A percentile compares a stretch with the other conserved stretches of the same genome.
These are phyloP conservation scores for Fissipunctia ypsillon DNA, from an alignment of 2,888 invertebrate genomes.

Conservation along the genomic window DNA sequence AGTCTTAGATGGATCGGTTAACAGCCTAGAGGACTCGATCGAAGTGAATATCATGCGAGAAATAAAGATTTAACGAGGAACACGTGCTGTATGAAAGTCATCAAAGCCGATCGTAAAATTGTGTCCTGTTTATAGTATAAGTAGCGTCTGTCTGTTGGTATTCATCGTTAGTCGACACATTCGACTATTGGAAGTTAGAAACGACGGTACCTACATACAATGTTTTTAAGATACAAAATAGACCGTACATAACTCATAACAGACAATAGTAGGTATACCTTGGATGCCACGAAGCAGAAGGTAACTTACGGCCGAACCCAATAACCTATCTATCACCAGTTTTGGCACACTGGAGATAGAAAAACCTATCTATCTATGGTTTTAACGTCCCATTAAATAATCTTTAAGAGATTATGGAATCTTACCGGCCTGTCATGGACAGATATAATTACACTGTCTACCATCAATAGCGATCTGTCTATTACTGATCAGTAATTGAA, in stretches of 20 bases:
- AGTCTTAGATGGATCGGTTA: conserved; percentile 6
- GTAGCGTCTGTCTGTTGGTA: conserved; percentile 33
- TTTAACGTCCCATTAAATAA: too few relatives aligned
- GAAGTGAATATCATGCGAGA: conserved; percentile 56
- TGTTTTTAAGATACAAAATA: not conserved
- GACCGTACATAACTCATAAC: not conserved
- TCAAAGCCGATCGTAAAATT: conserved; percentile 74
- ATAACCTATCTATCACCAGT: too few relatives aligned
- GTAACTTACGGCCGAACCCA: too few relatives aligned
- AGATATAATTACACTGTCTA: too few relatives aligned
- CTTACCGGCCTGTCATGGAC: too few relatives aligned
- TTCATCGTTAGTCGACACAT: conserved; percentile 32
- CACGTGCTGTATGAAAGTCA: conserved; percentile 72
- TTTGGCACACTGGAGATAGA: too few relatives aligned
- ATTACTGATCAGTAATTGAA: too few relatives aligned
- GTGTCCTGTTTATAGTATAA: conserved; percentile 72
- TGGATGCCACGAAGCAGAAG: not conserved
- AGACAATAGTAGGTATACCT: not conserved
- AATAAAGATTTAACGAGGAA: conserved; percentile 70
- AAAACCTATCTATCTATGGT: too few relatives aligned
- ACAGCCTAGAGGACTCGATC: conserved; percentile 17
- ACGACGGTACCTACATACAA: not conserved
- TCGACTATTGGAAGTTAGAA: not conserved
- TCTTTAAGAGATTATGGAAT: too few relatives aligned
- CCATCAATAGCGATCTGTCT: too few relatives aligned